These are phyloP conservation scores for Hylaea fasciaria DNA, from an alignment of 2,888 invertebrate genomes.

Conservation along the genomic window DNA sequence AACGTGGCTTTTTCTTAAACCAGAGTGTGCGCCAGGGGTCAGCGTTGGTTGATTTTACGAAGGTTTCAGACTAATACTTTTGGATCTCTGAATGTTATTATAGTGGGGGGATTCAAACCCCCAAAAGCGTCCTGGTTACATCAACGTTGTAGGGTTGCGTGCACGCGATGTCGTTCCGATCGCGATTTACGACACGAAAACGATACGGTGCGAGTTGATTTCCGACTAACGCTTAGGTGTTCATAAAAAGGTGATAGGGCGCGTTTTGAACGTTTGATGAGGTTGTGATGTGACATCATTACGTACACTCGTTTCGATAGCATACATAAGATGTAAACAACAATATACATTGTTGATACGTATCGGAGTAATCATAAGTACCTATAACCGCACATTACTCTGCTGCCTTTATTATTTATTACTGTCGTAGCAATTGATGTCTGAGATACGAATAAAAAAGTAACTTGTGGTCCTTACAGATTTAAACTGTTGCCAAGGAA, in stretches of 20 bases:
- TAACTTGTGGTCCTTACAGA: no score
- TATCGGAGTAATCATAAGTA: background rate
- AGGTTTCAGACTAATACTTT: no score
- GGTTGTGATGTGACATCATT: constrained; percentile 35
- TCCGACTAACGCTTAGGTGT: constrained; percentile 37
- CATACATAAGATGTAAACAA: constrained; percentile 13
- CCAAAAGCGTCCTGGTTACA: constrained; percentile 9
- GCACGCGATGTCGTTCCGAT: constrained; percentile 42
- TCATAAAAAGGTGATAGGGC: constrained; percentile 36
- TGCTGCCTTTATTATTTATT: background rate
- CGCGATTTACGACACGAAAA: constrained; percentile 43
- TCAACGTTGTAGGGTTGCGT: constrained; percentile 12
- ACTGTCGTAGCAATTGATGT: no score
- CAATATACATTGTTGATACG: constrained; percentile 10
- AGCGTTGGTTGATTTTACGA: no score
- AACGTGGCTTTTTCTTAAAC: no score
- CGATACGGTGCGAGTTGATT: constrained; percentile 42
- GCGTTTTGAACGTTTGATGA: constrained; percentile 35
- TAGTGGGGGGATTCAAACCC: background rate
- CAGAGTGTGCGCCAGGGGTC: no score
- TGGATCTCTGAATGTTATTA: no score
- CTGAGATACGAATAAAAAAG: no score
- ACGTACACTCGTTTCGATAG: constrained; percentile 28
- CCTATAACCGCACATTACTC: background rate
- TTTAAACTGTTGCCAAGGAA: no score